Base-by-base conservation (phyloP, 2,888 invertebrate species). In the Chrysotoxum bicinctum region DNA sequence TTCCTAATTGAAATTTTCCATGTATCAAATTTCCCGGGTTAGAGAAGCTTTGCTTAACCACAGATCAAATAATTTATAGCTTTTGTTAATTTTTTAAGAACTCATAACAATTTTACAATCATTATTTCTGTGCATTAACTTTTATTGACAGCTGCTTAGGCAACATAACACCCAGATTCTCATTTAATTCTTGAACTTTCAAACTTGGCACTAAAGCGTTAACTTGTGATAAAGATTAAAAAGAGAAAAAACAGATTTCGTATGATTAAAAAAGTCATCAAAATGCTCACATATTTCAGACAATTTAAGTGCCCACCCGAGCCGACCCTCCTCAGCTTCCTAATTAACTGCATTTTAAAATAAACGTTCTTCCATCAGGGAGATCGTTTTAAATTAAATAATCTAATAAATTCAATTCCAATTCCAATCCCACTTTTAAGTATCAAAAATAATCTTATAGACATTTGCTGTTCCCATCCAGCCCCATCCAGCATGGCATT, bases 361-460 rank as follows among this genome's bases (percentile, higher is more conserved):
- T 37, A 58, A 37, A 37, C 35, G 19, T 3, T 32, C n/a, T 58
- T 14, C 14, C 56, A 40, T 19, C 14, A 56, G n/a, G 1, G 16
- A 21, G 37, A 35, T 12, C 23, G 5, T 21, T 66, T 66, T 66
- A 66, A 66, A 66, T 50, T 50, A 66, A 66, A 50, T 66, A 35
- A 66, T 66, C 66, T 50, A 50, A 66, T 66, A 35, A 66, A 64
- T 64, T 64, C 30, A 32, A 64, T 48, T 48, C 19, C 12, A 26
- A 45, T 48, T 9, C 6, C 23, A 23, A n/a, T 45, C 9, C n/a
- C 6, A 9, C 19, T 50, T 35, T 48, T 32, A 48, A 30, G 16
- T 45, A 64, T 45, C 19, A 64, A 64, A 66, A 66, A 66, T 66
- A 32, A 66, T 66, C 64, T 48, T 21, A 32, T 16, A 48, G 48